phyloP scores from a whole-genome alignment of 1,140 invertebrate genomes.

The Hycleus cichorii region DNA sequence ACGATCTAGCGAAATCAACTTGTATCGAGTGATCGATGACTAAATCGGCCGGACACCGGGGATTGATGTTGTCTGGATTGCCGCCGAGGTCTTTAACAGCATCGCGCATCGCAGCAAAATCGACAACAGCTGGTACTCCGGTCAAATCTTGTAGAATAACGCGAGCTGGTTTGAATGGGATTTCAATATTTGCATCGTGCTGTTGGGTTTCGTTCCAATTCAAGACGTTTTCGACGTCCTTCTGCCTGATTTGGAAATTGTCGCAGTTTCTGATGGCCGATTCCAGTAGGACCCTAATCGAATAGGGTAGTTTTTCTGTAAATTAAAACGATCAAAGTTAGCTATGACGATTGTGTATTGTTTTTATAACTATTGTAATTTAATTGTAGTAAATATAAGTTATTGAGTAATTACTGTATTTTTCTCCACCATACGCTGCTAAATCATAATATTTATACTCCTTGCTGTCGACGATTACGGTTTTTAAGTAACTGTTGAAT shows the following conservation, averaged over 20 bases:
- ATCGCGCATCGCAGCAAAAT: slow-evolving; percentile 98
- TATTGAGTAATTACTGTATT: slow-evolving; percentile 23
- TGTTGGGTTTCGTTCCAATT: slow-evolving; percentile 78
- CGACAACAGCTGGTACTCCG: slow-evolving; percentile 96
- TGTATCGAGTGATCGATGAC: slow-evolving; percentile 98
- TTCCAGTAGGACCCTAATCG: slow-evolving; percentile 88
- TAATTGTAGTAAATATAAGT: too few species aligned
- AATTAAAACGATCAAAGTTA: slow-evolving; percentile 22
- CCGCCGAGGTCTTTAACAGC: slow-evolving; percentile 81
- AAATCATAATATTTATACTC: slow-evolving; percentile 73
- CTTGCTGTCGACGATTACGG: slow-evolving; percentile 55
- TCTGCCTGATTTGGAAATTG: slow-evolving; percentile 79
- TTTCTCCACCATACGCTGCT: slow-evolving; percentile 68
- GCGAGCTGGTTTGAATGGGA: slow-evolving; percentile 91
- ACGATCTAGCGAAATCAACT: slow-evolving; percentile 89
- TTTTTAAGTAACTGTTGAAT: slow-evolving; percentile 60
- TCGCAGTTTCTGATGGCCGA: slow-evolving; percentile 95
- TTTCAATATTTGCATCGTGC: slow-evolving; percentile 69
- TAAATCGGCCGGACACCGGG: slow-evolving; percentile 92
- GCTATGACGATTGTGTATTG: too few species aligned
- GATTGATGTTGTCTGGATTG: slow-evolving; percentile 91
- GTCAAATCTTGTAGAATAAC: slow-evolving; percentile 96
- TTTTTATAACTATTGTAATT: too few species aligned
- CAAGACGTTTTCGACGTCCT: slow-evolving; percentile 87
- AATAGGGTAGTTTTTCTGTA: slow-evolving; percentile 80